A percentile compares a stretch with the other conserved stretches of the same genome.
Conservation (phyloP, 2,888 invertebrate species). For the Meiosimyza platycephala region DNA sequence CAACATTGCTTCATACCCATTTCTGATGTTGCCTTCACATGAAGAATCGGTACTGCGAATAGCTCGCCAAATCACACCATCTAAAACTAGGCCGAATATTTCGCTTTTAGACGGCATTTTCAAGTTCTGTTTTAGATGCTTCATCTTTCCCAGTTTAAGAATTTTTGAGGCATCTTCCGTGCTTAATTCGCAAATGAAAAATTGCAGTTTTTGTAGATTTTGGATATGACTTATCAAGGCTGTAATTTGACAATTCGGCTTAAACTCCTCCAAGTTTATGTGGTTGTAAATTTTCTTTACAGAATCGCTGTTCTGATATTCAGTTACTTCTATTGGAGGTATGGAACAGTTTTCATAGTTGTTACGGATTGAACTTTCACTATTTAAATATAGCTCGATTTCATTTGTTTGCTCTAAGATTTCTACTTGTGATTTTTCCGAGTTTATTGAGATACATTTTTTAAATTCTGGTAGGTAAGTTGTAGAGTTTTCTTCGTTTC, state of each 20-base stretch:
- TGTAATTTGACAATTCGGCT: conserved; percentile 13
- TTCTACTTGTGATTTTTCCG: neutral
- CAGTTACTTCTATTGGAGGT: neutral
- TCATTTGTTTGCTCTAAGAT: neutral
- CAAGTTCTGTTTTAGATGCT: conserved; percentile 42
- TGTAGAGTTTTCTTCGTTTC: conserved; percentile 4
- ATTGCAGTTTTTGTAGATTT: conserved; percentile 36
- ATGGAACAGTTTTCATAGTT: conserved; percentile 15
- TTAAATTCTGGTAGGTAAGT: too few species aligned
- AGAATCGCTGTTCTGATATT: neutral
- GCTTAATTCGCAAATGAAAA: conserved; percentile 41
- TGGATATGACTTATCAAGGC: conserved; percentile 42
- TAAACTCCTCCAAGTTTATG: too few species aligned
- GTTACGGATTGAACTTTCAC: neutral
- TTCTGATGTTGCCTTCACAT: neutral
- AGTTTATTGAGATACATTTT: neutral
- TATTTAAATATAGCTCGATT: neutral
- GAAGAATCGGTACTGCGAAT: conserved; percentile 33
- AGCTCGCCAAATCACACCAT: conserved; percentile 44
- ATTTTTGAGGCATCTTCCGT: conserved; percentile 26
- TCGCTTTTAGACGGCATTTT: conserved; percentile 36
- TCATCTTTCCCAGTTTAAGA: conserved; percentile 36
- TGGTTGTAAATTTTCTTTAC: too few species aligned
- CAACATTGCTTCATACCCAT: conserved; percentile 33
- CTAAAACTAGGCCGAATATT: conserved; percentile 46